Conservation (phyloP, 2,888 invertebrate genomes). For the Thalpophila matura region DNA sequence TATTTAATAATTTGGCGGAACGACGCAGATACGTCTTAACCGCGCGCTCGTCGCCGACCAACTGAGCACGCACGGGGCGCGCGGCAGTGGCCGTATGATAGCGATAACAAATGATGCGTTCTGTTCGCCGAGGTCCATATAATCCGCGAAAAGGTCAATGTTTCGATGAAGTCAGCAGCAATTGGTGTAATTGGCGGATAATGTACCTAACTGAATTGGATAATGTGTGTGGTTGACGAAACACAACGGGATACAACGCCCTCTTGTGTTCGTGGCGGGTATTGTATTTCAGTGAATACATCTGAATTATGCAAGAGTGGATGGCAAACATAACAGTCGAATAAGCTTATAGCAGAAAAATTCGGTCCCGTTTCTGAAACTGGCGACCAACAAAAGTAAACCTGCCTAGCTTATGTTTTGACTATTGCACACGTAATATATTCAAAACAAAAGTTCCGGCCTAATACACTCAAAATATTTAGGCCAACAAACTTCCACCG, state of each 20-base stretch:
- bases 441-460: constrained; percentile 30
- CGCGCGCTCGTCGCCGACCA: constrained; percentile 62
- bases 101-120: constrained; percentile 66
- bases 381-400: background rate
- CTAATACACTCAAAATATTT: constrained; percentile 45
- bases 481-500: constrained; percentile 24
- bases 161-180: constrained; percentile 84
- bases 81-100: constrained; percentile 56
- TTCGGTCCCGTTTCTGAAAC: background rate
- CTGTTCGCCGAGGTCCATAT: constrained; percentile 67
- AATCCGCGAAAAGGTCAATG: constrained; percentile 87
- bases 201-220: constrained; percentile 64
- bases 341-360: background rate
- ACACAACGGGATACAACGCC: constrained; percentile 44
- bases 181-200: constrained; percentile 66
- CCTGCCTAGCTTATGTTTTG: background rate
- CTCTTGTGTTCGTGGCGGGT: constrained; percentile 28
- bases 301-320: background rate
- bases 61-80: constrained; percentile 69
- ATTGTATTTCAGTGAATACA: constrained; percentile 13
- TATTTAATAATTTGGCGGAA: constrained; percentile 41
- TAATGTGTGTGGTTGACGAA: constrained; percentile 62
- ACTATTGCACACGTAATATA: constrained; percentile 7
- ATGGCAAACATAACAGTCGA: constrained; percentile 4
- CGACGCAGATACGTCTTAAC: constrained; percentile 51